A percentile compares a stretch with the other conserved stretches of the same genome.
Evolutionary conservation across 2,113 vertebrate genomes (phyloP).

Genomic region (Tyto alba): DNA sequence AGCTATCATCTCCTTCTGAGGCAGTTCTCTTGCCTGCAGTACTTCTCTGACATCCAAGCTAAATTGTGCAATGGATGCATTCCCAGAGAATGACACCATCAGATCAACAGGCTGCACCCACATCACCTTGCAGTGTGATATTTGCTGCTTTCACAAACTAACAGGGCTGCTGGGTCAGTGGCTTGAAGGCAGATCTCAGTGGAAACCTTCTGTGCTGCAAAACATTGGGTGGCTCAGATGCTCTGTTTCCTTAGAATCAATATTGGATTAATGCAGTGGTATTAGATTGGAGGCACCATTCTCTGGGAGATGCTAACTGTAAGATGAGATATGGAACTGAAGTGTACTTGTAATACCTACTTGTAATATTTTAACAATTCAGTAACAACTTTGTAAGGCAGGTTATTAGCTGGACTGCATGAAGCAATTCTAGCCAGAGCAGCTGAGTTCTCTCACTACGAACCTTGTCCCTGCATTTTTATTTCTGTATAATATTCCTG

Average conservation of each 20-base stretch:
- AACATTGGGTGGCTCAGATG: not conserved
- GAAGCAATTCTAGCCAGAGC: not conserved
- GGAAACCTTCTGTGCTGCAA: not conserved
- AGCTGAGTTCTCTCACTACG: not conserved
- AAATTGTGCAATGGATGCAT: not conserved
- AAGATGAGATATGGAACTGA: slow-evolving; percentile 8
- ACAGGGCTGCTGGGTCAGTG: not conserved
- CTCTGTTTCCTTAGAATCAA: not conserved
- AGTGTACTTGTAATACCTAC: slow-evolving; percentile 12
- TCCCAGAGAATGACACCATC: not conserved
- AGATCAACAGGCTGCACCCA: not conserved
- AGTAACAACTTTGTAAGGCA: not conserved
- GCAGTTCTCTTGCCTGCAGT: not conserved
- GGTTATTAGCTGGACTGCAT: not conserved
- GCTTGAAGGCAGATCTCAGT: not conserved
- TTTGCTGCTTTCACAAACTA: not conserved
- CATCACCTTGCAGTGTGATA: not conserved
- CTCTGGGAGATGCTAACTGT: not conserved
- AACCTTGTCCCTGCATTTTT: slow-evolving; percentile 17
- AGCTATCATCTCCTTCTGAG: not conserved
- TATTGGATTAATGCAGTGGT: not conserved
- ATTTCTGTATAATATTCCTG: not conserved
- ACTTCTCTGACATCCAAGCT: not conserved
- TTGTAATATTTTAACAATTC: slow-evolving; percentile 41
- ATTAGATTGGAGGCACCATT: not conserved